Base-by-base conservation (phyloP, 2,797 vertebrate genomes). In the Chelon labrosus region DNA sequence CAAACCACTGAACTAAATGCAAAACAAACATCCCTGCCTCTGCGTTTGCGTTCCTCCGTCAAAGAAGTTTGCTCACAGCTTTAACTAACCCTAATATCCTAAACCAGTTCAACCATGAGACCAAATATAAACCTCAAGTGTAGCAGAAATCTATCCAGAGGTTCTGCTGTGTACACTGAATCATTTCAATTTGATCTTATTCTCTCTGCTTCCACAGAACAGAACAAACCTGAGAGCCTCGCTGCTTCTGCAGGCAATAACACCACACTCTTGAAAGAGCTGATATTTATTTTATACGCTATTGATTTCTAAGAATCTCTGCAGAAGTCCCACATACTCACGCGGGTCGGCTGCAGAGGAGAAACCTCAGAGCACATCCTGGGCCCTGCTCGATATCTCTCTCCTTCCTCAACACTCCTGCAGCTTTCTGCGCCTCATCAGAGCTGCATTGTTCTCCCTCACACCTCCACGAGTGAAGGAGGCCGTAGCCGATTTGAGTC, bases 401-500 rank as follows among this genome's bases (percentile, higher is more conserved):
- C 13, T 16, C 41, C 6, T 16, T 44, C 13, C 41, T 16, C 13
- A 42, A 14, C 13, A 4, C 13, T 42, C 41, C 41, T 42, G 41
- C 27, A 5, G 7, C 19, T 5, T 17, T 27, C 11, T 59, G 14
- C 17, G 10, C 25, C 25, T 49, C 54, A 53, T 79, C 53, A 14
- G 17, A 66, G 20, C 31, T 0, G 4, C 41, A 7, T 65, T 44
- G 42, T 62, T 62, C 56, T 69, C 41, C 37, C 13, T 41, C 13
- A 37, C 41, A 31, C 51, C 51, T 58, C 59, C 50, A 13, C 17
- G 22, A 39, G 46, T 51, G 37, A 67, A 67, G 19, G 46, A 76
- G 42, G 59, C 52, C 13, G 7, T 8, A 31, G 41, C 50, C 61
- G 70, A 79, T 49, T 5, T 74, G 12, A 81, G 58, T 76, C 49